Evolutionary conservation across 2,888 invertebrate genomes (phyloP).

Genomic region (Hirtodrosophila duncani): DNA sequence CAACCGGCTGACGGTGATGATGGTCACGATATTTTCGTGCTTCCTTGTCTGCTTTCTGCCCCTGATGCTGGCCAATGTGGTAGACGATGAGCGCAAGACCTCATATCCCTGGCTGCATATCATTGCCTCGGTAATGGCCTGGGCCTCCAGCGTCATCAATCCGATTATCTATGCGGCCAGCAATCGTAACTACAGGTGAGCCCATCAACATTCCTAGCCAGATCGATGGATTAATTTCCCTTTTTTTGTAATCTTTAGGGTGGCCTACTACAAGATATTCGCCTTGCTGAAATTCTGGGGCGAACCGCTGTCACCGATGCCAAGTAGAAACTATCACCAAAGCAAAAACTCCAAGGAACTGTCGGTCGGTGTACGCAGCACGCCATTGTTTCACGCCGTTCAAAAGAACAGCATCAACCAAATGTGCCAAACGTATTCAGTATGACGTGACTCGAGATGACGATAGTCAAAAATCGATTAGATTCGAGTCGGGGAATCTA

Average conservation of each 20-base stretch:
- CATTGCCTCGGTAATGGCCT: constrained; percentile 90
- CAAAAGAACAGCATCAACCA: constrained; percentile 74
- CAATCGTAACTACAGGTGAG: constrained; percentile 86
- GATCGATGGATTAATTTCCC: too few relatives aligned
- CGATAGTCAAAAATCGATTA: too few relatives aligned
- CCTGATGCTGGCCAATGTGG: constrained; percentile 91
- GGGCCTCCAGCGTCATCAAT: constrained; percentile 94
- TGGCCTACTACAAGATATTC: constrained; percentile 77
- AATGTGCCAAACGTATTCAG: constrained; percentile 76
- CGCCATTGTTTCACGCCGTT: constrained; percentile 74
- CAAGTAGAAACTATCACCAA: constrained; percentile 76
- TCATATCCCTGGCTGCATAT: constrained; percentile 88
- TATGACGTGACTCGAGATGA: too few relatives aligned
- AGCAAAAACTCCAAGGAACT: constrained; percentile 77
- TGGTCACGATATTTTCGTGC: constrained; percentile 92
- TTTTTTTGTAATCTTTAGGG: too few relatives aligned
- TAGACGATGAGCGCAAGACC: constrained; percentile 85
- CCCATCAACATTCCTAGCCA: too few relatives aligned
- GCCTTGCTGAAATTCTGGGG: constrained; percentile 77
- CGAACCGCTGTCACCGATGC: constrained; percentile 76
- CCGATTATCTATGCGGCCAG: constrained; percentile 94
- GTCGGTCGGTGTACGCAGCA: constrained; percentile 75
- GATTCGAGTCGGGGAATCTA: background rate
- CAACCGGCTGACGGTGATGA: constrained; percentile 88
- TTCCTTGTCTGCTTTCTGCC: constrained; percentile 93